Evolutionary conservation across 2,113 vertebrate species (phyloP), one percentile per base, ranked within the genome.

Genomic region (Fulica atra): DNA sequence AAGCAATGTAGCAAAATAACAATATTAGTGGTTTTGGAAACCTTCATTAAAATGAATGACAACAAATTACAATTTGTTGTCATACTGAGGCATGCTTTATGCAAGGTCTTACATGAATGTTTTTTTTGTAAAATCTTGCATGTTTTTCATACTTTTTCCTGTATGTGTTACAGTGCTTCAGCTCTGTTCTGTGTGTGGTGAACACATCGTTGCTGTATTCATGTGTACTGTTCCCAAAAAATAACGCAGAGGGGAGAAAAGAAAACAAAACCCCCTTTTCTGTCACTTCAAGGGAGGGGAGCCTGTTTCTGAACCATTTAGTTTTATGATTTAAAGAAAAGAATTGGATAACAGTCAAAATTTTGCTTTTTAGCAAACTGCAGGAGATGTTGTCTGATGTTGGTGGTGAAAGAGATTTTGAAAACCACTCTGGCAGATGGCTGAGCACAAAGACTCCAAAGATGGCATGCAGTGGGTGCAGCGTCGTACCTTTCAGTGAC

Each of bases 391-490:
- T 94, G 38, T 95, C 88, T 95, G 92, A 96, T 94, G 76, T 26
- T 79, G 61, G 36, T 88, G 53, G 85, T 57, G 40, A 94, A 92
- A 93, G 90, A 90, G 86, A 72, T 81, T 91, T 90, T 91, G 90
- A 79, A 93, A 95, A 91, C 80, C 69, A 71, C 65, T 57, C 88
- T 69, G 90, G 69, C 95, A 96, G 96, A 96, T 96, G 95, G 92
- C 78, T 94, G 76, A 35, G 57, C 80, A 83, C 90, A 95, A 94
- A 94, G 92, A 65, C 93, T 95, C 88, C 80, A 81, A 76, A 93
- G 83, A 48, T 79, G 86, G 50, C 13, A 2, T 84, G 77, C 88
- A 72, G 92, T 81, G 90, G 84, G 80, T 95, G 48, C 53, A 61
- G 82, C 7, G 0, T 57, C 1, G 0, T 78, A 88, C 80, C n/a